phyloP scores from a whole-genome alignment of 2,113 vertebrate species.

The Burhinus oedicnemus region DNA sequence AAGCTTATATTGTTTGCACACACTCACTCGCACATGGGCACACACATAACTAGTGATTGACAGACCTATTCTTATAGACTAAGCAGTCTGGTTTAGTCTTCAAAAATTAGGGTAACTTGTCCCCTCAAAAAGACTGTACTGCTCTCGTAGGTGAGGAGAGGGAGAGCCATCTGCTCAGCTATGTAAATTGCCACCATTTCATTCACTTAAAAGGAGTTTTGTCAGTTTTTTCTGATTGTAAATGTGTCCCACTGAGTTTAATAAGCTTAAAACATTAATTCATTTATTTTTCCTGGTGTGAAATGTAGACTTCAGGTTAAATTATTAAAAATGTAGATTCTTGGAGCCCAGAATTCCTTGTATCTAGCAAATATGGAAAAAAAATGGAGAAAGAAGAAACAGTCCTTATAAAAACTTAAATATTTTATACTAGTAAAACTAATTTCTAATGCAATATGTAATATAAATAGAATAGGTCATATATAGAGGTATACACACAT shows the following conservation, averaged over 20 bases:
- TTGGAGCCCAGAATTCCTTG: not conserved
- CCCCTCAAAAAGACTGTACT: not conserved
- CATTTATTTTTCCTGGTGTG: not conserved
- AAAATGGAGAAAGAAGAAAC: not conserved
- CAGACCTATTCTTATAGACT: not conserved
- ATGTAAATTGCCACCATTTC: not conserved
- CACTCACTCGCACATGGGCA: fast-evolving
- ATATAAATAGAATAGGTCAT: not conserved
- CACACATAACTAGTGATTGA: not conserved
- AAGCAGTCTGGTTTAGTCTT: not conserved
- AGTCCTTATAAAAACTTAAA: not conserved
- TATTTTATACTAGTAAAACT: not conserved
- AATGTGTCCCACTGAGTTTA: not conserved
- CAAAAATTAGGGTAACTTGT: not conserved
- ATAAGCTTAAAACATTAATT: not conserved
- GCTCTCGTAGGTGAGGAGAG: not conserved
- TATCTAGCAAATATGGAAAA: not conserved
- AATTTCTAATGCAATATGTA: not conserved
- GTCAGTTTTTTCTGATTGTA: not conserved
- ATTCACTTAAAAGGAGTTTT: not conserved
- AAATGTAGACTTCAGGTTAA: not conserved
- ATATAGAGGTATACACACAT: not conserved
- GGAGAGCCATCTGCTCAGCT: not conserved
- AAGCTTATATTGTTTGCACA: not conserved
- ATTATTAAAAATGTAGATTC: not conserved